Evolutionary conservation across 2,888 invertebrate genomes (phyloP).

Genomic region (Rugalucina vietnamica): DNA sequence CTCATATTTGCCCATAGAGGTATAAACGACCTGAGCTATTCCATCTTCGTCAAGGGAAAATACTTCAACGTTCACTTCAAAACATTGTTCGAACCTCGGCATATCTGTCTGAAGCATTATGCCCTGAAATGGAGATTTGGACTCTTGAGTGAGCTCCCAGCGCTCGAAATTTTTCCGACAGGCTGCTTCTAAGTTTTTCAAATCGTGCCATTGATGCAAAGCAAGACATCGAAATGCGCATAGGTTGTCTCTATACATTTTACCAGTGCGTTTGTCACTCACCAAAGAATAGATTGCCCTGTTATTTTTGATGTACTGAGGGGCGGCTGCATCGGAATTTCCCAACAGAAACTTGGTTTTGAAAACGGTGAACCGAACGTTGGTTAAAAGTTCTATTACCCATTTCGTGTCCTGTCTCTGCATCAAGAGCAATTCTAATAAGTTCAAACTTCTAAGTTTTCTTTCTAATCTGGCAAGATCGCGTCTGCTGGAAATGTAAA

Average conservation of each 20-base stretch:
- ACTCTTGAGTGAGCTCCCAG: background rate
- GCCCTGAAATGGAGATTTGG: background rate
- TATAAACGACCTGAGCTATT: background rate
- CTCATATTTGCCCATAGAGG: background rate
- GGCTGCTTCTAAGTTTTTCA: background rate
- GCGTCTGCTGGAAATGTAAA: too few relatives aligned
- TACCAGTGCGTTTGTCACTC: background rate
- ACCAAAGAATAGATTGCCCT: background rate
- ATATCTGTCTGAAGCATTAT: background rate
- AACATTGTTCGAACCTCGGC: slow-evolving; percentile 19
- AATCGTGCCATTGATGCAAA: too few relatives aligned
- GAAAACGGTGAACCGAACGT: background rate
- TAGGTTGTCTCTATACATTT: background rate
- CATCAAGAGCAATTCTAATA: background rate
- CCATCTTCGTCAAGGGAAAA: slow-evolving; percentile 13
- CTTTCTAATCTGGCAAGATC: too few relatives aligned
- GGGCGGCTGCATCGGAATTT: background rate
- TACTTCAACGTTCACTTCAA: slow-evolving; percentile 24
- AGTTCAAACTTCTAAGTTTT: too few relatives aligned
- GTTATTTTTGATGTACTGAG: background rate
- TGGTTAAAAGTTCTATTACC: background rate
- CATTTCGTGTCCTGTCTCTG: background rate
- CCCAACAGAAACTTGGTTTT: background rate
- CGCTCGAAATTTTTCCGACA: background rate
- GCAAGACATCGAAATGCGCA: background rate